Evolutionary conservation across 2,113 vertebrate genomes (phyloP), one percentile per base, ranked within the genome.

Genomic region (Burhinus oedicnemus): DNA sequence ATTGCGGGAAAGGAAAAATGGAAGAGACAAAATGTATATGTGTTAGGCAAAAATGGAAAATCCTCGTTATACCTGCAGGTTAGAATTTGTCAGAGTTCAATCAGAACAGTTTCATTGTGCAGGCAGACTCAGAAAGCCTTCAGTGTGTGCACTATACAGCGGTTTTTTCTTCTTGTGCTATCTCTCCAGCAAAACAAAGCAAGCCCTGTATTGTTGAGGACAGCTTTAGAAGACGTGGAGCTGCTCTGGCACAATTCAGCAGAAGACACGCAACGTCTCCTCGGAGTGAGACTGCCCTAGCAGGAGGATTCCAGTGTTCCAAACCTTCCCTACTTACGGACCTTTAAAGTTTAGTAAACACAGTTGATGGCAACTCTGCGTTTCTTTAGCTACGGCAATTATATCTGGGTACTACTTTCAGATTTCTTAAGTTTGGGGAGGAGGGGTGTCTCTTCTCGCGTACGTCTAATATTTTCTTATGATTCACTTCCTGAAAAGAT

Each of bases 11-110:
- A 95, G 76, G 82, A 76, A 91, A 66, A 66, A 44, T 90, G 93
- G 94, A 88, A 95, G 70, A 94, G 94, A 90, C 87, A 76, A 90
- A 95, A 95, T 44, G 85, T 90, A 84, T 91, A 90, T 0, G 79
- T 88, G 93, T 61, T 81, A 49, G 79, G 94, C 90, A 95, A 91
- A 97, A 93, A 96, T 93, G 90, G 93, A 96, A 96, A 97, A 95
- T 68, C 87, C 72, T 97, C 44, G 1, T 85, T 89, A 36, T 89
- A 92, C 76, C 90, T 90, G 65, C 76, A 80, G 95, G 96, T 95
- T 93, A 91, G 51, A 87, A 95, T 93, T 84, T 92, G 82, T 96
- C 96, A 94, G 82, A 91, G 92, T 95, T 94, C 95, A 96, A 70
- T 94, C 91, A 89, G 79, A 95, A 80, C 86, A 52, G 90, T 70